phyloP scores from a whole-genome alignment of 2,797 vertebrate genomes.

The Bucorvus abyssinicus region DNA sequence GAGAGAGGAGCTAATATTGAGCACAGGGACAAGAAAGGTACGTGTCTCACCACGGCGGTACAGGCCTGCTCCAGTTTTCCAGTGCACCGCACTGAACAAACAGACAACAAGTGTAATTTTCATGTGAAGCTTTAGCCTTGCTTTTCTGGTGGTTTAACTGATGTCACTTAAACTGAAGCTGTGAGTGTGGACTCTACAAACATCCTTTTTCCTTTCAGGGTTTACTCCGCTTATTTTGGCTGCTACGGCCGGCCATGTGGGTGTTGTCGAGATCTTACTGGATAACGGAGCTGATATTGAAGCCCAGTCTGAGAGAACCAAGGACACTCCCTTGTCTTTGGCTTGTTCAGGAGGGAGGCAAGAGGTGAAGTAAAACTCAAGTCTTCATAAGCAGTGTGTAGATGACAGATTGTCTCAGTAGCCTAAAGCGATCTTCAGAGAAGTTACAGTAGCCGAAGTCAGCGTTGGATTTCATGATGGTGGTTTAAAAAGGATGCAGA shows the following conservation, averaged over 20 bases:
- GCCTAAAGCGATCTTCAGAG: neutral
- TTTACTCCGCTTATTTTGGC: conserved; percentile 84
- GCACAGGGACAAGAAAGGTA: conserved; percentile 83
- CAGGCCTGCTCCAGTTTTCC: too few relatives aligned
- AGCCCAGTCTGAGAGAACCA: conserved; percentile 84
- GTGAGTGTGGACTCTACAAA: neutral
- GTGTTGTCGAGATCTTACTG: conserved; percentile 82
- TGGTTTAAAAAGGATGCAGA: neutral
- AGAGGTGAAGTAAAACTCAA: conserved; percentile 72
- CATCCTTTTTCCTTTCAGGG: conserved; percentile 63
- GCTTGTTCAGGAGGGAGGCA: conserved; percentile 84
- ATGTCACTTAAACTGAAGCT: accelerated
- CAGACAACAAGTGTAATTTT: accelerated
- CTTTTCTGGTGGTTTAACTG: neutral
- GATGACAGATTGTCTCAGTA: accelerated
- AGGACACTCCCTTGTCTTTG: conserved; percentile 84
- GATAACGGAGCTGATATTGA: conserved; percentile 85
- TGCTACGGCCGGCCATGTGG: conserved; percentile 83
- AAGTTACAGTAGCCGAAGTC: neutral
- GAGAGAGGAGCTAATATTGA: conserved; percentile 84
- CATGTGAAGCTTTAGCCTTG: neutral
- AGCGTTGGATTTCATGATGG: accelerated
- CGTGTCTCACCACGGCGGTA: accelerated
- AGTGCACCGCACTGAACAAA: neutral
- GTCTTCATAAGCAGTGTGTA: neutral